Base-by-base conservation (phyloP, 2,113 vertebrate genomes). In the Pogona vitticeps region DNA sequence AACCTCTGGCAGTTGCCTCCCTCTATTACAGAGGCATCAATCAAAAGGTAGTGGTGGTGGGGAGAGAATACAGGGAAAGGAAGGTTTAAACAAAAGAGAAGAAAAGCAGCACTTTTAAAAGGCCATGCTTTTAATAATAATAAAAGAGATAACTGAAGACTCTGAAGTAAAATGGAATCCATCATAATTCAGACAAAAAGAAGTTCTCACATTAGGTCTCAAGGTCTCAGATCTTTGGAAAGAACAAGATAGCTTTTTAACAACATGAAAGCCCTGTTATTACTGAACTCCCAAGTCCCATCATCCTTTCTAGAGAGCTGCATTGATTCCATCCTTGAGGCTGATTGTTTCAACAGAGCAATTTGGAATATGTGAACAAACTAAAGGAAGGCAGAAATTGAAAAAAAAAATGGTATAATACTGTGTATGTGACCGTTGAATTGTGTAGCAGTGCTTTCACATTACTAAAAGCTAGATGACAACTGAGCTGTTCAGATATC, bases 211-310 rank as follows among this genome's bases (percentile, higher is more conserved):
- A 28, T 61, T 84, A 68, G 38, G 80, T 20, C 18, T 61, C 20
- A 0, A 78, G 7, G 2, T 31, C 26, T 65, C 87, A 67, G 72
- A 81, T 13, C 68, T 40, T 84, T 56, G 52, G 13, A 82, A 75
- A 80, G 33, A 84, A 82, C 1, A 86, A 8, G 7, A 63, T 79
- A 28, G 5, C 82, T 76, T 78, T 82, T 67, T 76, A 59, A 81
- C 61, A 79, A 90, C 83, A 89, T 36, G 10, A 70, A 86, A 83
- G 42, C 61, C 28, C 80, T 6, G 86, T 56, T 71, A 78, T 26
- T 52, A 10, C 10, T 52, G 46, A 10, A 52, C 46, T 52, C 46
- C n/a, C 31, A 40, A 20, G 46, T 52, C 46, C 46, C 46, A 52
- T 52, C 46, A 52, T 52, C 46, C 46, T 52, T 10, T 10, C 46